A percentile compares a stretch with the other conserved stretches of the same genome.
Conservation (phyloP, 2,797 vertebrate genomes). For the Melanogrammus aeglefinus region DNA sequence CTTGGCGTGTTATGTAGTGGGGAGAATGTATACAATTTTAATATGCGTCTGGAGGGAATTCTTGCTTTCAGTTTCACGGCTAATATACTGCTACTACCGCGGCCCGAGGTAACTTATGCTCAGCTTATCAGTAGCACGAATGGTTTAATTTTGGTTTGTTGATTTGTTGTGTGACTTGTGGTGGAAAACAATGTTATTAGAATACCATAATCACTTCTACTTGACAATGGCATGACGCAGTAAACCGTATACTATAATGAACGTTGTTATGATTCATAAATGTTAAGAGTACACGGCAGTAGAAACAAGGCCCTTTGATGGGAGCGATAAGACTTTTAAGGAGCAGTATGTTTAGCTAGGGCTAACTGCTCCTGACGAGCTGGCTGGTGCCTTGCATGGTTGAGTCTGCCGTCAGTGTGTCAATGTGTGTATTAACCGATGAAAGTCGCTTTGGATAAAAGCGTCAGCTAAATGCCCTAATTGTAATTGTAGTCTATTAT, state of each 20-base stretch:
- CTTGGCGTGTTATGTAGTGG: background rate
- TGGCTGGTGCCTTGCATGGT: too few species aligned
- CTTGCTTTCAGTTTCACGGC: too few species aligned
- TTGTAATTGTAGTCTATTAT: conserved; percentile 4
- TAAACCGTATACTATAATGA: background rate
- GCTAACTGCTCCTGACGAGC: too few species aligned
- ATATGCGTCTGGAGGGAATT: background rate
- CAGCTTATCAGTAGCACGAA: too few species aligned
- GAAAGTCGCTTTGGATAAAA: too few species aligned
- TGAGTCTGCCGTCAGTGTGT: too few species aligned
- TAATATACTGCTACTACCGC: too few species aligned
- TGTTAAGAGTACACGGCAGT: background rate
- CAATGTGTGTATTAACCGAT: too few species aligned
- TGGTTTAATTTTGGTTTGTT: background rate
- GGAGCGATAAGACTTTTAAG: too few species aligned
- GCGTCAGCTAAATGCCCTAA: too few species aligned
- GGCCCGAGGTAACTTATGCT: too few species aligned
- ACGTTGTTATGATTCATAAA: background rate
- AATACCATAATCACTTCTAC: background rate
- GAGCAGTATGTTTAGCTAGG: too few species aligned
- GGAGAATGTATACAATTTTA: background rate
- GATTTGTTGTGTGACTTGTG: background rate
- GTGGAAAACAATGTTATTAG: background rate
- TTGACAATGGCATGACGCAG: background rate
- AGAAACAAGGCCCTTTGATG: background rate